Evolutionary conservation across 2,113 vertebrate genomes (phyloP), one percentile per base, ranked within the genome.

Genomic region (Petrocephalus zakoni): DNA sequence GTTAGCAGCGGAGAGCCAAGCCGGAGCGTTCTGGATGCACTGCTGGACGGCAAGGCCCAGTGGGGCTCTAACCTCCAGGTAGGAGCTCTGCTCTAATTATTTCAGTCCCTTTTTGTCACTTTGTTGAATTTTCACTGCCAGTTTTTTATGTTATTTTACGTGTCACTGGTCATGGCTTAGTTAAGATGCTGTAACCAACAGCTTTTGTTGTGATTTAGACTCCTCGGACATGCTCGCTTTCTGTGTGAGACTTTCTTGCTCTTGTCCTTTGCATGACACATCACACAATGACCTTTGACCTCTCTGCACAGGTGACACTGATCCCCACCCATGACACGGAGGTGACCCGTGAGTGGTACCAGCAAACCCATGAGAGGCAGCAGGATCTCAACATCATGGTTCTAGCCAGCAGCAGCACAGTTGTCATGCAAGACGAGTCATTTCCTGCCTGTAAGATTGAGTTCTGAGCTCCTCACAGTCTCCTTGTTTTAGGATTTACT

Each of bases 371-470:
- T 2, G 97, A 99, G 95, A 97, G 95, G 92, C 98, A 99, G 92
- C 98, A 98, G 91, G 97, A 99, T 90, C 95, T 99, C 89, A 99
- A 98, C 90, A 97, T 99, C 93, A 97, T 99, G 96, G 98, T 99
- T 87, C 93, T 99, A 94, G 98, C 98, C 56, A 99, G 98, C 96
- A 99, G 98, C 96, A 99, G 98, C 95, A 99, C 98, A 0, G 98
- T 99, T 61, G 98, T 99, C 92, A 99, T 99, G 98, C 98, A 99
- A 94, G 98, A 99, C 0, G 98, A 99, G 93, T 99, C 98, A 88
- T 99, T 99, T 92, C 97, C 98, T 5, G 98, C 98, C 94, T 99
- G 98, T 97, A 99, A 99, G 96, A 99, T 99, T 5, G 98, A 99
- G 94, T 99, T 99, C 95, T 99, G 95, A 97, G 89, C 91, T 93